Evolutionary conservation across 2,797 vertebrate species (phyloP).

Genomic region (Brachymystax lenok): DNA sequence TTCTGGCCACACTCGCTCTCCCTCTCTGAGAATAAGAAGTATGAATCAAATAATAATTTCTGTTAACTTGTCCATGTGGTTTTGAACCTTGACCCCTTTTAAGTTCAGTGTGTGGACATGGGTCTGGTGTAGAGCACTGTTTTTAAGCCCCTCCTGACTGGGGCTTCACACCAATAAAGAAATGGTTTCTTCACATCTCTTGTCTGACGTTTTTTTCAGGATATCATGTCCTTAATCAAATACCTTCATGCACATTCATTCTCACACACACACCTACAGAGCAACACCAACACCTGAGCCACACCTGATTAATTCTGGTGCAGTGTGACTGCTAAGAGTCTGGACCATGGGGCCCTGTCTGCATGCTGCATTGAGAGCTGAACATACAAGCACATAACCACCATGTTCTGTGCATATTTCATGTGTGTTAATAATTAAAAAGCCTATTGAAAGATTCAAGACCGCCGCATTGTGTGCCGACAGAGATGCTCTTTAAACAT

Average conservation of each 20-base stretch:
- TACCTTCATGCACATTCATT: neutral
- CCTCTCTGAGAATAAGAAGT: constrained; percentile 24
- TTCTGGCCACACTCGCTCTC: constrained; percentile 27
- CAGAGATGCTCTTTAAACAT: neutral
- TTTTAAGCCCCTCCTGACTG: constrained; percentile 56
- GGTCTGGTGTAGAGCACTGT: constrained; percentile 59
- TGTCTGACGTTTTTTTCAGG: constrained; percentile 40
- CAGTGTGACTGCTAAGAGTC: neutral
- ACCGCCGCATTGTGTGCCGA: constrained; percentile 10
- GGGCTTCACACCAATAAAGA: constrained; percentile 66
- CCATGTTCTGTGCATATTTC: constrained; percentile 50
- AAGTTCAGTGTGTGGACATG: constrained; percentile 34
- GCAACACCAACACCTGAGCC: neutral
- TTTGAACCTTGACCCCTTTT: constrained; percentile 23
- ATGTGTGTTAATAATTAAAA: constrained; percentile 61
- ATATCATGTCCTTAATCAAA: no score
- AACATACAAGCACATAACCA: constrained; percentile 13
- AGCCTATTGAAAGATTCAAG: constrained; percentile 42
- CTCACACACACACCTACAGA: neutral
- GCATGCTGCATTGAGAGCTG: neutral
- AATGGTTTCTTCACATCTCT: constrained; percentile 62
- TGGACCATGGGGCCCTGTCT: neutral
- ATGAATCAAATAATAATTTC: constrained; percentile 27
- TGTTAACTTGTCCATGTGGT: constrained; percentile 56
- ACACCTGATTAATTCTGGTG: neutral